Base-by-base conservation (phyloP, 2,113 vertebrate species). In the Cyprinodon brontotheroides region DNA sequence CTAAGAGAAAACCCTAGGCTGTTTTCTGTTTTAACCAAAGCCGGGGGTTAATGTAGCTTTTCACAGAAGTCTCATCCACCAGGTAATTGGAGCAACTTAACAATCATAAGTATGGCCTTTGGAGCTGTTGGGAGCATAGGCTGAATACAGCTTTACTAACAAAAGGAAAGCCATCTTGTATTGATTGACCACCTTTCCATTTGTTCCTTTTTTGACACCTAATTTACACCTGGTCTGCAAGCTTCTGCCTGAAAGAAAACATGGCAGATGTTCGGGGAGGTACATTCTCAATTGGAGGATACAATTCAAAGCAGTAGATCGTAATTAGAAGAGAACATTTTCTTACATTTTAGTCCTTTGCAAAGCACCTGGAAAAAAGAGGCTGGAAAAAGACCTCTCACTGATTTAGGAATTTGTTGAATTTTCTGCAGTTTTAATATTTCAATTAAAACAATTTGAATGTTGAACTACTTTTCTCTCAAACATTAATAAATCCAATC, bases 1-100 rank as follows among this genome's bases (percentile, higher is more conserved):
- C 90, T 75, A 80, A 81, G 91, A 92, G 91, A 90, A 84, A 91
- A 88, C 83, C 75, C 78, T 70, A 78, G 76, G 86, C 85, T 85
- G 86, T 88, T 91, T 91, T 90, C 72, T 61, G 77, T 90, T 90
- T 89, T 89, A 85, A 87, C 85, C 47, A 39, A 80, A 78, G 87
- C 86, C 79, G 4, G 84, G 38, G 80, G 83, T 90, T 91, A 90
- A 90, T 92, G 87, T 86, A 77, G 85, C 89, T 89, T 82, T 89
- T 88, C 86, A 89, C 80, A 69, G 86, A 78, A 59, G 83, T 75
- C 76, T 86, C 80, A 81, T 77, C 78, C 74, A 84, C 72, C 72
- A 80, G 84, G 87, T 87, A 92, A 92, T 90, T 91, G 86, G 78
- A 79, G 85, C 73, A 89, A 86, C 85, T 87, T 81, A 89, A 88